These are phyloP conservation scores for Melolontha melolontha DNA, from an alignment of 2,888 invertebrate species.

Conservation along the genomic window DNA sequence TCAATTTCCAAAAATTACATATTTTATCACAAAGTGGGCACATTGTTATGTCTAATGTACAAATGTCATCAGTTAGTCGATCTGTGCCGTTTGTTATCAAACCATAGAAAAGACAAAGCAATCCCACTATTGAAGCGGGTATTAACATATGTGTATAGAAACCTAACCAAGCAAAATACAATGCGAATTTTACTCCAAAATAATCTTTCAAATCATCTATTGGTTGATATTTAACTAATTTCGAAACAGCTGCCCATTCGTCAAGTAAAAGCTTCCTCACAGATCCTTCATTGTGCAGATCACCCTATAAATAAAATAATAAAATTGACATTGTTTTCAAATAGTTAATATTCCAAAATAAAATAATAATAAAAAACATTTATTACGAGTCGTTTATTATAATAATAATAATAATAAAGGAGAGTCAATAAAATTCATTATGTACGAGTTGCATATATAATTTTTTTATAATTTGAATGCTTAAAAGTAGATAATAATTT, in stretches of 20 bases:
- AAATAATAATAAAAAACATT: too few species aligned
- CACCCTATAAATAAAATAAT: constrained; percentile 66
- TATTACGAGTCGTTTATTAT: too few species aligned
- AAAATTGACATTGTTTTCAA: neutral
- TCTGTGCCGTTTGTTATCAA: constrained; percentile 66
- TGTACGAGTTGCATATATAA: too few species aligned
- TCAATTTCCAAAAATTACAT: constrained; percentile 81
- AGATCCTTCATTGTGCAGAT: constrained; percentile 66
- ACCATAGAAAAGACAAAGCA: constrained; percentile 75
- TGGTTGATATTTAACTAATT: constrained; percentile 81
- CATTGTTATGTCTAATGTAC: constrained; percentile 75
- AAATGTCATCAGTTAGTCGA: constrained; percentile 70
- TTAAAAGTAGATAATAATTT: too few species aligned
- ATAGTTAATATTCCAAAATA: too few species aligned
- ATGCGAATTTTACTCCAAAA: constrained; percentile 81
- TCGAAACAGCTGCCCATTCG: constrained; percentile 79
- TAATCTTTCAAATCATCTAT: constrained; percentile 82
- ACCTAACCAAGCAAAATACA: constrained; percentile 88
- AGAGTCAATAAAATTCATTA: too few species aligned
- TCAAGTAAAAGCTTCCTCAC: constrained; percentile 71
- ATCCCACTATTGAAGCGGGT: constrained; percentile 76
- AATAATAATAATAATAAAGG: too few species aligned
- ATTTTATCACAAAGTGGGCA: constrained; percentile 84
- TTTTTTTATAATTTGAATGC: too few species aligned
- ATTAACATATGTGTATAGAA: constrained; percentile 88